Percentiles rank a stretch among this genome's conserved stretches.
phyloP scores from a whole-genome alignment of 2,888 invertebrate species.

The Tetragonula carbonaria region DNA sequence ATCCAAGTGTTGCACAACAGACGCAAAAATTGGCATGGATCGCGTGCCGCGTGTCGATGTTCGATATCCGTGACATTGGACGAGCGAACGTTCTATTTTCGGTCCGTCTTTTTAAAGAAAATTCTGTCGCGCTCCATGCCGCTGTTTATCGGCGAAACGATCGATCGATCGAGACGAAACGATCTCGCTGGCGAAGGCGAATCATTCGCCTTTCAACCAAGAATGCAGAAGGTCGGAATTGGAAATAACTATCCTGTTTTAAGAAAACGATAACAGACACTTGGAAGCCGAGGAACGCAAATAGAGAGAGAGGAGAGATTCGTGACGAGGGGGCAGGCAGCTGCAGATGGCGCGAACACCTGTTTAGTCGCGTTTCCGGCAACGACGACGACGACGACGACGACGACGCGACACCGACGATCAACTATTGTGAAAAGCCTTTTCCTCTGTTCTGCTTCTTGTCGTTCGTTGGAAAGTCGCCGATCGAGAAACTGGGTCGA shows the following conservation, averaged over 20 bases:
- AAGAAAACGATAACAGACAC: slow-evolving; percentile 34
- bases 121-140: slow-evolving; percentile 9
- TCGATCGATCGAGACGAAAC: not conserved
- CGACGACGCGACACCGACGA: slow-evolving; percentile 33
- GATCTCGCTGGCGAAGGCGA: not conserved
- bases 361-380: slow-evolving; percentile 69
- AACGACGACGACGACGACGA: slow-evolving; percentile 41
- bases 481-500: slow-evolving; percentile 13
- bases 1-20: not conserved
- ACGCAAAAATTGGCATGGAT: not conserved
- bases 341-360: slow-evolving; percentile 68
- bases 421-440: not conserved
- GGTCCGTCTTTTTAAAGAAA: not conserved
- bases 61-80: slow-evolving; percentile 42
- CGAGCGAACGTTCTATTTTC: slow-evolving; percentile 14
- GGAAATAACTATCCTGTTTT: slow-evolving; percentile 57
- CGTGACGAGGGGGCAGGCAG: slow-evolving; percentile 44
- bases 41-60: slow-evolving; percentile 24
- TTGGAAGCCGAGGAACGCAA: slow-evolving; percentile 2
- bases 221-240: slow-evolving; percentile 42
- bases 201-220: slow-evolving; percentile 9
- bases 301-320: slow-evolving; percentile 43
- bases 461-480: not conserved
- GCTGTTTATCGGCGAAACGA: not conserved
- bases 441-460: not conserved